Percentiles rank a stretch among this genome's conserved stretches.
phyloP scores from a whole-genome alignment of 2,888 invertebrate species.

The Lasioglossum vierecki region DNA sequence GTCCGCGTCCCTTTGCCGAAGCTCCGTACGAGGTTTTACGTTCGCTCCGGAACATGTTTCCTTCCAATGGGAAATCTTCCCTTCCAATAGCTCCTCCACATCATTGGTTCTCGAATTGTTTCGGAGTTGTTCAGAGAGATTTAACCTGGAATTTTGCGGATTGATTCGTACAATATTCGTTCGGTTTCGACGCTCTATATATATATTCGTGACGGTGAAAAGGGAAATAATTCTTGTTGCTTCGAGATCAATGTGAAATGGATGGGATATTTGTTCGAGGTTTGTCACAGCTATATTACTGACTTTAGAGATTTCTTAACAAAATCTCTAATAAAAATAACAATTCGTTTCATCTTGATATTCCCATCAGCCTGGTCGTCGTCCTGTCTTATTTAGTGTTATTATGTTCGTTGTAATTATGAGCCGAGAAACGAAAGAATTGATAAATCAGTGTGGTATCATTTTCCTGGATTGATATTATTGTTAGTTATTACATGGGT shows the following conservation, averaged over 20 bases:
- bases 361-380: not conserved
- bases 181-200: not conserved
- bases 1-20: conserved; percentile 35
- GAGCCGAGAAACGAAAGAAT: not conserved
- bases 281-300: not conserved
- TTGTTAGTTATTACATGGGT: not conserved
- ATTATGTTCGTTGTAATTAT: not conserved
- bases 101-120: conserved; percentile 20
- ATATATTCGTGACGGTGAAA: not conserved
- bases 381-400: not conserved
- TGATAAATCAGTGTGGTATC: not conserved
- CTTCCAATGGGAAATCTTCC: conserved; percentile 31
- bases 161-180: not conserved
- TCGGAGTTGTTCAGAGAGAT: not conserved
- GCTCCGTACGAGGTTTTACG: not conserved
- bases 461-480: not conserved
- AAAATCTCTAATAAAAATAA: not conserved
- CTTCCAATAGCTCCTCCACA: not conserved
- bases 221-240: not conserved
- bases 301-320: not conserved
- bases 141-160: not conserved
- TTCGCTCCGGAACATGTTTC: not conserved
- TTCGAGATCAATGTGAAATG: not conserved
- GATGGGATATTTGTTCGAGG: not conserved
- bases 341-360: not conserved